Conservation (phyloP, 2,113 vertebrate genomes). For the Notiomystis cincta region DNA sequence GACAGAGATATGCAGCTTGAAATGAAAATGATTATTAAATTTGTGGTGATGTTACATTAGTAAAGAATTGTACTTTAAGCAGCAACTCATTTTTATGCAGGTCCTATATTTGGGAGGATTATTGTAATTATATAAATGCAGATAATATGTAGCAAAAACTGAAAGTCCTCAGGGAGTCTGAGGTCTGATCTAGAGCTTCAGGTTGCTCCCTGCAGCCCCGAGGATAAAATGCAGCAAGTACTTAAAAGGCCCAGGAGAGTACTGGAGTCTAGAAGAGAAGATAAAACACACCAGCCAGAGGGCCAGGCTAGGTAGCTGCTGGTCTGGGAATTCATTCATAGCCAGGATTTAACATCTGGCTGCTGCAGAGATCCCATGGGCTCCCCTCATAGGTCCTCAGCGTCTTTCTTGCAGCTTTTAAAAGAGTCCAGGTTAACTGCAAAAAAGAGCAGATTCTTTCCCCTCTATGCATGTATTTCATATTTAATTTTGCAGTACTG, state of each 20-base stretch:
- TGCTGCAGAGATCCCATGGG: background rate
- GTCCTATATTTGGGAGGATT: background rate
- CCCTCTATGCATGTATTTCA: background rate
- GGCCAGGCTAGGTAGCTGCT: background rate
- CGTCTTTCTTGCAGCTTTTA: background rate
- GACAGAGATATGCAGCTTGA: background rate
- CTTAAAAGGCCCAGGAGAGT: background rate
- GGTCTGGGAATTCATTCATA: background rate
- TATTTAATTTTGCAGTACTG: background rate
- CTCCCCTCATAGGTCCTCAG: background rate
- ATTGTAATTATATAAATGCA: background rate
- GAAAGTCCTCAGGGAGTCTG: background rate
- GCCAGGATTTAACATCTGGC: background rate
- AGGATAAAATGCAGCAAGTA: background rate
- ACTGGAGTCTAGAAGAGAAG: background rate
- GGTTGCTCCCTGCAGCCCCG: background rate
- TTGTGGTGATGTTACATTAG: background rate
- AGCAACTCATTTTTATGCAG: background rate
- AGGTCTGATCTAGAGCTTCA: background rate
- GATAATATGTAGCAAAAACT: background rate
- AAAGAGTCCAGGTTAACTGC: background rate
- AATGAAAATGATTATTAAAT: background rate
- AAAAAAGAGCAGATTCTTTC: background rate
- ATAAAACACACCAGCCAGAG: background rate
- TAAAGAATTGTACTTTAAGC: background rate